phyloP scores from a whole-genome alignment of 2,888 invertebrate genomes.

The Drosophila prostipennis region DNA sequence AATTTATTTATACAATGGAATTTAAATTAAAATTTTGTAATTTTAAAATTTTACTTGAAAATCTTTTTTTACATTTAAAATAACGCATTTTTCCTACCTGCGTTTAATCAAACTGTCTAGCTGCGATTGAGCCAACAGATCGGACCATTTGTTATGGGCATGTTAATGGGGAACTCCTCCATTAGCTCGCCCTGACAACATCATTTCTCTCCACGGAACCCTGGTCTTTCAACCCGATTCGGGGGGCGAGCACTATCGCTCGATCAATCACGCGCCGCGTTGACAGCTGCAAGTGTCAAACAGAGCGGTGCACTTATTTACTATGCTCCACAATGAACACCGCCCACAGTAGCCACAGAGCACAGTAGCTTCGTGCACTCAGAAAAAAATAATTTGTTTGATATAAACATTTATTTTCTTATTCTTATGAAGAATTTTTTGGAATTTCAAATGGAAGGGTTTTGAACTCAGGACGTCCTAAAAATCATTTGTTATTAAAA shows the following conservation, averaged over 20 bases:
- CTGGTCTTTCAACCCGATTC: not conserved
- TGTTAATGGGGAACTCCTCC: slow-evolving; percentile 33
- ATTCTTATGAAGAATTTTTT: not conserved
- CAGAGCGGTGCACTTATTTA: slow-evolving; percentile 70
- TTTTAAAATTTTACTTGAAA: no score
- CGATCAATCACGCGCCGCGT: slow-evolving; percentile 69
- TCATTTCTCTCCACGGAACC: slow-evolving; percentile 22
- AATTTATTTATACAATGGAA: no score
- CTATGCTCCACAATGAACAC: slow-evolving; percentile 31
- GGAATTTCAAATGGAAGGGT: no score
- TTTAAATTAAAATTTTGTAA: no score
- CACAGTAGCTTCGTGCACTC: not conserved
- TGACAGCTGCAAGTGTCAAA: slow-evolving; percentile 77
- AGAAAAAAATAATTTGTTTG: not conserved
- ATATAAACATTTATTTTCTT: not conserved
- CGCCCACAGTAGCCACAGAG: slow-evolving; percentile 41
- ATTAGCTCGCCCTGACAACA: slow-evolving; percentile 37
- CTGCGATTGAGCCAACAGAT: slow-evolving; percentile 20
- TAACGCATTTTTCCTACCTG: not conserved
- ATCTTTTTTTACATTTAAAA: not conserved
- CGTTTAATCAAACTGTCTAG: slow-evolving; percentile 2
- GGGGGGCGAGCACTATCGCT: slow-evolving; percentile 31
- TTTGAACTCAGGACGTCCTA: no score
- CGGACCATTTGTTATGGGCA: slow-evolving; percentile 42
- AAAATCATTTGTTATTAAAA: no score